Percentiles rank a stretch among this genome's conserved stretches.
phyloP scores from a whole-genome alignment of 2,113 vertebrate genomes.

The Balaenoptera acutorostrata region DNA sequence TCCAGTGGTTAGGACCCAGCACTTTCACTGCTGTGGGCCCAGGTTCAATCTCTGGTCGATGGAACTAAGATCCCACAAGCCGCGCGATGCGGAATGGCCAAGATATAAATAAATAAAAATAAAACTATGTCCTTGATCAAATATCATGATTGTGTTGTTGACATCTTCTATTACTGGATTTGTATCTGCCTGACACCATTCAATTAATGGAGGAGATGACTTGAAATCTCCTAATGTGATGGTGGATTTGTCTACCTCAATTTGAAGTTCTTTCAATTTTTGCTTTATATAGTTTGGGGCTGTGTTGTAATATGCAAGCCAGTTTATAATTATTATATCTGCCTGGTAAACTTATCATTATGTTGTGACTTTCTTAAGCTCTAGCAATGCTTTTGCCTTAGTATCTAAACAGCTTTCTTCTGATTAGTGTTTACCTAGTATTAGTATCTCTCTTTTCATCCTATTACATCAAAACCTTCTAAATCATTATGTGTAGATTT shows the following conservation, averaged over 20 bases:
- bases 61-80: not conserved
- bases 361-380: not conserved
- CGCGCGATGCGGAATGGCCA: rapidly evolving
- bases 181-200: not conserved
- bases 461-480: not conserved
- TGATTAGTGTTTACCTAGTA: not conserved
- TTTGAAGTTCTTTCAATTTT: not conserved
- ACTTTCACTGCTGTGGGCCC: not conserved
- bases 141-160: not conserved
- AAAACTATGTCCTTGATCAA: not conserved
- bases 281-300: not conserved
- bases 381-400: not conserved
- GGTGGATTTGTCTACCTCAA: not conserved
- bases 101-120: not conserved
- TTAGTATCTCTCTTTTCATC: not conserved
- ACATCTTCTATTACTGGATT: not conserved
- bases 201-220: not conserved
- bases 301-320: not conserved
- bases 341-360: not conserved
- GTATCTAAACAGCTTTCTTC: not conserved
- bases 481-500: not conserved
- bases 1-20: not conserved
- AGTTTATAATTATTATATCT: not conserved
- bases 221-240: not conserved
- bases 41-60: not conserved